phyloP scores from a whole-genome alignment of 1,140 invertebrate genomes.

The Apis laboriosa region DNA sequence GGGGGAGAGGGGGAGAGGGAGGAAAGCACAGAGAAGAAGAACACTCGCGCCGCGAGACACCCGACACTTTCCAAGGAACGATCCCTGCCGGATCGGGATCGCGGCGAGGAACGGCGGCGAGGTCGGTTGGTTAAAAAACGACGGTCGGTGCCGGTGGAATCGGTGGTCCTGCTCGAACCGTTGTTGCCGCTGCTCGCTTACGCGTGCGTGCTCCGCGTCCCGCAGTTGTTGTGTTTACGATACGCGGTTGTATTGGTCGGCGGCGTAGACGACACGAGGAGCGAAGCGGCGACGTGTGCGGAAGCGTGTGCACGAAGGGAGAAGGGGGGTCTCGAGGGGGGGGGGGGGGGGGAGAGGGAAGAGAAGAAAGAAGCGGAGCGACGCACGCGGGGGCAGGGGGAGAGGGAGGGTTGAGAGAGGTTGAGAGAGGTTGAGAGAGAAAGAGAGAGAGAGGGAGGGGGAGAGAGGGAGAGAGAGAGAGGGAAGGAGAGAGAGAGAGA shows the following conservation, averaged over 20 bases:
- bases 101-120: slow-evolving; percentile 2
- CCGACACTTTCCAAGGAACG: neutral
- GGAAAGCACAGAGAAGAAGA: neutral
- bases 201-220: slow-evolving; percentile 53
- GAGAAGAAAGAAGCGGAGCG: neutral
- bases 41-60: slow-evolving; percentile 2
- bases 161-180: too few species aligned
- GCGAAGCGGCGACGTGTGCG: slow-evolving; percentile 2
- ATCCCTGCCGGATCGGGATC: slow-evolving; percentile 38
- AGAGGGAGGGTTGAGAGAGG: too few species aligned
- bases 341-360: neutral
- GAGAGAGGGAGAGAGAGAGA: too few species aligned
- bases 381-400: neutral
- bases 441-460: neutral
- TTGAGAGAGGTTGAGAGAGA: too few species aligned
- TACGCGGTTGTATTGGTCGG: slow-evolving; percentile 33
- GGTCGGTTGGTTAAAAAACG: neutral
- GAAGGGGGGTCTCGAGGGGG: neutral
- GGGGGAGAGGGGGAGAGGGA: neutral
- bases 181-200: slow-evolving; percentile 37
- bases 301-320: neutral
- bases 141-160: slow-evolving; percentile 23
- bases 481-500: neutral
- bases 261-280: slow-evolving; percentile 1
- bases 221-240: slow-evolving; percentile 56